Evolutionary conservation across 2,797 vertebrate species (phyloP).

Genomic region (Vireo griseus): DNA sequence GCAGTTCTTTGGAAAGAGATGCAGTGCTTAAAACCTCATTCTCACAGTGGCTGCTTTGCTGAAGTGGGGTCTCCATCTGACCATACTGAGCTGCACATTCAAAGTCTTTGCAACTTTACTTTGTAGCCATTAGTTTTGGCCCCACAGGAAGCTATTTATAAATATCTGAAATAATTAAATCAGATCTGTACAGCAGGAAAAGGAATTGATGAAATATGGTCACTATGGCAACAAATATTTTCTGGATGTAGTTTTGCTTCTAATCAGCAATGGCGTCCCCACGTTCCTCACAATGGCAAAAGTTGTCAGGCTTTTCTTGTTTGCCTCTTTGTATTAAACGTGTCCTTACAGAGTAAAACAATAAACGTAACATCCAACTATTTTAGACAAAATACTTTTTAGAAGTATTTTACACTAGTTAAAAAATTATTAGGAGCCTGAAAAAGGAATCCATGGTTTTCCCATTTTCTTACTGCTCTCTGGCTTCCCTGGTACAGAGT

Average conservation of each 20-base stretch:
- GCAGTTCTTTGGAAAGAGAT: background rate
- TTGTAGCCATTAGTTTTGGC: slow-evolving; percentile 43
- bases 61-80: background rate
- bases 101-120: background rate
- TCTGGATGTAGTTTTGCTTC: slow-evolving; percentile 38
- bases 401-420: background rate
- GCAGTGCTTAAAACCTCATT: rapidly evolving
- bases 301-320: background rate
- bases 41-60: background rate
- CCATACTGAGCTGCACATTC: background rate
- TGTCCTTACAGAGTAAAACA: background rate
- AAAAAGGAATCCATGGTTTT: background rate
- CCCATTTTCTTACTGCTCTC: background rate
- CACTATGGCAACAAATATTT: slow-evolving; percentile 69
- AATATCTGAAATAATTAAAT: slow-evolving; percentile 70
- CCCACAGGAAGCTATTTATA: slow-evolving; percentile 62
- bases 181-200: slow-evolving; percentile 49
- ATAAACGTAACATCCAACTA: background rate
- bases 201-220: slow-evolving; percentile 35
- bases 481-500: rapidly evolving
- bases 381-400: background rate
- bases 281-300: background rate
- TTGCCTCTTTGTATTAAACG: background rate
- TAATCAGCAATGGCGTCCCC: background rate
- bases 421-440: background rate